Conservation (phyloP, 92 coral and sea anemone species). For the Parazoanthus swiftii region DNA sequence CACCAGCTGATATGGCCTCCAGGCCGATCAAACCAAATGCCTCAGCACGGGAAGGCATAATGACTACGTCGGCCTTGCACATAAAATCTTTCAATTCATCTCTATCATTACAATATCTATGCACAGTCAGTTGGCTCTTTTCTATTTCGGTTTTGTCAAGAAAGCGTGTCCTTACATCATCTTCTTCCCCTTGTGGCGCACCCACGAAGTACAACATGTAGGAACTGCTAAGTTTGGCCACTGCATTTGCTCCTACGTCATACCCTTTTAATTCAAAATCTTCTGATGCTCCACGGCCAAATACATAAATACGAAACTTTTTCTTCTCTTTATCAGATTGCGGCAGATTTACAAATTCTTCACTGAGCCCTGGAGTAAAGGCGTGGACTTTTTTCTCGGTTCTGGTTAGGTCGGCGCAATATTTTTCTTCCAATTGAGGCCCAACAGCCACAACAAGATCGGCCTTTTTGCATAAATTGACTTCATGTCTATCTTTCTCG, state of each 20-base stretch:
- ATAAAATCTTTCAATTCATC: too few species aligned
- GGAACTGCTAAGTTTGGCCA: constrained; percentile 16
- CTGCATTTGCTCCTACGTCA: constrained; percentile 37
- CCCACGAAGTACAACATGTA: constrained; percentile 33
- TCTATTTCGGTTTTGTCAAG: background rate
- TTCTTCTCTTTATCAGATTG: background rate
- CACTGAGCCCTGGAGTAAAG: constrained; percentile 36
- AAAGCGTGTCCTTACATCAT: background rate
- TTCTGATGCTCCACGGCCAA: constrained; percentile 32
- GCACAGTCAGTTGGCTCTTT: background rate
- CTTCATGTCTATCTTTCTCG: constrained; percentile 20
- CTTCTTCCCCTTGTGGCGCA: constrained; percentile 6
- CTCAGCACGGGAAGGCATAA: too few species aligned
- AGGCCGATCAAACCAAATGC: too few species aligned
- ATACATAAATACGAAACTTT: constrained; percentile 4
- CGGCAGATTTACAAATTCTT: background rate
- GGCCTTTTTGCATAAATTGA: constrained; percentile 24
- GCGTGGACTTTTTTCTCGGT: background rate
- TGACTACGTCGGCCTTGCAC: too few species aligned
- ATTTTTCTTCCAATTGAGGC: constrained; percentile 13
- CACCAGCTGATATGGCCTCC: too few species aligned
- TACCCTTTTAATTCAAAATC: constrained; percentile 25
- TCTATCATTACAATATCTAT: background rate
- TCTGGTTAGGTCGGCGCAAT: background rate
- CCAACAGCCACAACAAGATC: constrained; percentile 46